phyloP scores from a whole-genome alignment of 64 coral and sea anemone species.

The Stichodactyla helianthus region DNA sequence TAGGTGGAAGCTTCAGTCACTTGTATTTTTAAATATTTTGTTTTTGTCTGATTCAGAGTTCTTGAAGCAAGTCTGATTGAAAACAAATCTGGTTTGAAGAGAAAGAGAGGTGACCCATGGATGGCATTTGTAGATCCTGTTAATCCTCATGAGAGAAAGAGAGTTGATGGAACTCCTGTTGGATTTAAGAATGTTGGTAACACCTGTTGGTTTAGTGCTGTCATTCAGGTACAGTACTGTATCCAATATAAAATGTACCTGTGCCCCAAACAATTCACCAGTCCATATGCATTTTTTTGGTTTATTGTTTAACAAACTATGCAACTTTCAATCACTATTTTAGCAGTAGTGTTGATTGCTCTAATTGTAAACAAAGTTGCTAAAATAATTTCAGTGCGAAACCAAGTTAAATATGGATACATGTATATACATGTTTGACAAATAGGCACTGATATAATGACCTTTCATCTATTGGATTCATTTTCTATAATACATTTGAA shows the following conservation, averaged over 20 bases:
- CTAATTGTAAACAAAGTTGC: constrained; percentile 42
- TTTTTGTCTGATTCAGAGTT: constrained; percentile 39
- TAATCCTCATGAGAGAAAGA: constrained; percentile 81
- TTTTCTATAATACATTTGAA: no score
- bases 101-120: constrained; percentile 76
- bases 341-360: constrained; percentile 5
- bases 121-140: constrained; percentile 83
- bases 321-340: constrained; percentile 39
- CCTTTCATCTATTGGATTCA: no score
- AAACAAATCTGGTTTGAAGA: constrained; percentile 78
- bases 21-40: not conserved
- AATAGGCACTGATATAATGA: not conserved
- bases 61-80: constrained; percentile 87
- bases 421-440: constrained; percentile 4
- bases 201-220: constrained; percentile 98
- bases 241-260: no score
- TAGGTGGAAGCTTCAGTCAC: no score
- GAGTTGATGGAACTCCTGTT: constrained; percentile 67
- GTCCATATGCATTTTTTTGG: not conserved
- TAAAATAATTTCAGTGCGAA: constrained; percentile 24
- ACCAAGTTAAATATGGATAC: constrained; percentile 8
- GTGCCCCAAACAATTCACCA: not conserved
- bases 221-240: constrained; percentile 63
- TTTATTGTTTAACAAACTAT: not conserved
- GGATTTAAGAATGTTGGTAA: constrained; percentile 92